A percentile compares a stretch with the other conserved stretches of the same genome.
phyloP scores from a whole-genome alignment of 2,888 invertebrate species.

The Ophion ventricosus region DNA sequence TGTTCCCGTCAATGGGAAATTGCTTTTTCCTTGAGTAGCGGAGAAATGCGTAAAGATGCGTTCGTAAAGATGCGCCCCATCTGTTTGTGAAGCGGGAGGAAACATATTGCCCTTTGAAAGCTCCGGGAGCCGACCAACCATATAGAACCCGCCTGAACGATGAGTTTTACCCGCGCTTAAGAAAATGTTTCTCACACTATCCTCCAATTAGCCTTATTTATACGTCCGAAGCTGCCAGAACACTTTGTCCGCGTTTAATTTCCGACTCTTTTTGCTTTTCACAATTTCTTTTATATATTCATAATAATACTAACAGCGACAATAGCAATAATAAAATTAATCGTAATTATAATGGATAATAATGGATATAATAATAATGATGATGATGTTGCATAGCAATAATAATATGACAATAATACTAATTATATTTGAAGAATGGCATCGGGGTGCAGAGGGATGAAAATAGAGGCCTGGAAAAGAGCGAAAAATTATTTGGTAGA shows the following conservation, averaged over 20 bases:
- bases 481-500: no score
- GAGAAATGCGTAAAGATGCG: background rate
- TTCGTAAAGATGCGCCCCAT: slow-evolving; percentile 11
- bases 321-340: no score
- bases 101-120: slow-evolving; percentile 27
- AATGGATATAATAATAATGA: no score
- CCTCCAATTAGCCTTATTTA: background rate
- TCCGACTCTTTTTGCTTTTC: background rate
- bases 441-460: no score
- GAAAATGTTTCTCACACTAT: background rate
- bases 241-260: background rate
- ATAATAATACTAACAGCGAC: background rate
- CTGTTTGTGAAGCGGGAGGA: slow-evolving; percentile 10
- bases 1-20: background rate
- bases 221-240: background rate
- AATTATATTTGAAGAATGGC: no score
- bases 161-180: background rate
- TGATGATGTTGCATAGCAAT: no score
- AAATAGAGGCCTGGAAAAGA: no score
- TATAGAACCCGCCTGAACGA: background rate
- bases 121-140: background rate
- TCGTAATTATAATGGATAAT: no score
- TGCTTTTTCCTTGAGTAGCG: slow-evolving; percentile 1
- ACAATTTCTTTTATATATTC: background rate
- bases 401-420: no score